phyloP scores from a whole-genome alignment of 2,113 vertebrate genomes.

The Sprattus sprattus region DNA sequence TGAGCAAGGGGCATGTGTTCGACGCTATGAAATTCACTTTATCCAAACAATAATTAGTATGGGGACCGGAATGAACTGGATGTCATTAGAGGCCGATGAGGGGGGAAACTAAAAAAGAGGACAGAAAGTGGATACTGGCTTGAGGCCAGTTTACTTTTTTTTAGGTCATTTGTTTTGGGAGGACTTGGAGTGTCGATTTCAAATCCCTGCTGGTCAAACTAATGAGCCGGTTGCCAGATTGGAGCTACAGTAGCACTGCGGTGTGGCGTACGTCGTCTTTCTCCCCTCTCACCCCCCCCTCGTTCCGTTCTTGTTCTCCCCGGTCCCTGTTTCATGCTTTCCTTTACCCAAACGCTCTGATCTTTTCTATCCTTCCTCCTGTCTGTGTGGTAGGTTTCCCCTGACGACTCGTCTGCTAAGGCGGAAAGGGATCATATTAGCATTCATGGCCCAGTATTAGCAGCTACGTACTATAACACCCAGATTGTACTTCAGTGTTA shows the following conservation, averaged over 20 bases:
- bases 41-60: slow-evolving; percentile 14
- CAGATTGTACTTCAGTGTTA: background rate
- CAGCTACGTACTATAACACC: background rate
- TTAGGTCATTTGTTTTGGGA: background rate
- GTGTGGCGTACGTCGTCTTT: background rate
- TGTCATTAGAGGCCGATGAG: background rate
- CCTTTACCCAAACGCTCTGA: background rate
- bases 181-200: background rate
- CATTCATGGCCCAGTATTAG: background rate
- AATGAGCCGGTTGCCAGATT: background rate
- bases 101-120: background rate
- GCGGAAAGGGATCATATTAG: slow-evolving; percentile 2
- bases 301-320: background rate
- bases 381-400: background rate
- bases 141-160: background rate
- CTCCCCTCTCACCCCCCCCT: background rate
- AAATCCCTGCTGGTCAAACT: background rate
- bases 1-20: background rate
- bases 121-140: background rate
- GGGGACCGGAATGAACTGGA: background rate
- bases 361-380: background rate
- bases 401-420: background rate
- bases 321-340: background rate
- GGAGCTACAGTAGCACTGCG: background rate
- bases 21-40: background rate